Base-by-base conservation (phyloP, 2,113 vertebrate species). In the Etheostoma cragini region DNA sequence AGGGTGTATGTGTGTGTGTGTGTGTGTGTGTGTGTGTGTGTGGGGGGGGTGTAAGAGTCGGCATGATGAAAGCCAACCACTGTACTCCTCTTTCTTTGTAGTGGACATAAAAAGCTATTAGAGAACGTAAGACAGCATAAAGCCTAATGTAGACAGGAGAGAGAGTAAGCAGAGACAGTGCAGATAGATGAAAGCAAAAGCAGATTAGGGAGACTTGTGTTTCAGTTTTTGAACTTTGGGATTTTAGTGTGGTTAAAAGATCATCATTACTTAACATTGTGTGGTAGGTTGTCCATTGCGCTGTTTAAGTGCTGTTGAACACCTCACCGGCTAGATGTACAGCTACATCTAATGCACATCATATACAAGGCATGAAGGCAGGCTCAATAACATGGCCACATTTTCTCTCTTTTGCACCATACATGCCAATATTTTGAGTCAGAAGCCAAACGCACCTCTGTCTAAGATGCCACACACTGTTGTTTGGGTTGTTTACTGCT, bases 41-140 rank as follows among this genome's bases (percentile, higher is more conserved):
- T 2, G 30, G 63, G 24, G 8, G 67, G 62, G 52, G 42, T 3
- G 42, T 52, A n/a, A 54, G 38, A 54, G 38, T 38, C n/a, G 4
- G 35, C 26, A 24, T 24, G 33, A 38, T 85, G 35, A 87, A 90
- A 84, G 70, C 57, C 66, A 58, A 72, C 64, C 8, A 5, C 47
- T 68, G 73, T 1, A 30, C 77, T 38, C 68, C 33, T 63, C 6
- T 19, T 10, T 76, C 86, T 88, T 81, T 91, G 83, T 80, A 86
- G 78, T 22, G 61, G 62, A 89, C 86, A 88, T 89, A 82, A 91
- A 93, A 94, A 89, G 81, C 91, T 86, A 89, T 94, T 88, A 91
- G 73, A 88, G 60, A 68, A 76, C 49, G 81, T 19, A 47, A 91
- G 73, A 88, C 56, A 68, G 73, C 49, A 82, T 16, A 47, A 19